Percentiles rank a stretch among this genome's conserved stretches.
phyloP scores from a whole-genome alignment of 2,113 vertebrate genomes.

The Terrapene triunguis region DNA sequence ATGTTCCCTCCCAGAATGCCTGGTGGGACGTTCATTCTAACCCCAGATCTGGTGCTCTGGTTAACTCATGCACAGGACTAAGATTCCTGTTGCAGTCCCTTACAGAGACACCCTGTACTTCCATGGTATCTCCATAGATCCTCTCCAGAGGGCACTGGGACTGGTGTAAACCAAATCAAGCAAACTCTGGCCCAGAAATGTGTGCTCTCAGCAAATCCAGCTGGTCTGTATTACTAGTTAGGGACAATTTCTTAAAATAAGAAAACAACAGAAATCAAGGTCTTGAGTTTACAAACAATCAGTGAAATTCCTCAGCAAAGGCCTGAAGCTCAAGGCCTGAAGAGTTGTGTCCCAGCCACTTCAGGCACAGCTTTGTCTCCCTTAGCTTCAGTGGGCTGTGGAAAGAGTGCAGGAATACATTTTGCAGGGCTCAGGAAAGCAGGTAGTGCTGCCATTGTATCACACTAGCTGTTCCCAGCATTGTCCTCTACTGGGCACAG shows the following conservation, averaged over 20 bases:
- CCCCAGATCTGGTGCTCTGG: neutral
- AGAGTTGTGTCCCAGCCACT: accelerated
- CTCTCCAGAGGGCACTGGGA: neutral
- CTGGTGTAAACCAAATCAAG: neutral
- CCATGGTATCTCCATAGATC: neutral
- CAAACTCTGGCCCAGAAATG: neutral
- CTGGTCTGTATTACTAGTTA: neutral
- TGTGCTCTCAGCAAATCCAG: neutral
- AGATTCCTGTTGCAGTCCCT: neutral
- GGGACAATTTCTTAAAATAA: neutral
- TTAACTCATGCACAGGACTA: neutral
- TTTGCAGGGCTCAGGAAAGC: neutral
- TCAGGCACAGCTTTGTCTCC: accelerated
- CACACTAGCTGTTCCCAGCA: neutral
- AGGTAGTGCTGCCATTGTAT: neutral
- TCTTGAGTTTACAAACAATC: neutral
- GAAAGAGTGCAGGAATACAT: accelerated
- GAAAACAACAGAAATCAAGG: neutral
- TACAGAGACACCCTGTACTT: neutral
- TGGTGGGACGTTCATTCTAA: neutral
- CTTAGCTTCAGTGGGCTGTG: accelerated
- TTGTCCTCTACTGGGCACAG: neutral
- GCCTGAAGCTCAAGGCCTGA: accelerated
- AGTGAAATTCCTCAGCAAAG: neutral
- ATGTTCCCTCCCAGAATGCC: accelerated